Evolutionary conservation across 2,113 vertebrate genomes (phyloP).

Genomic region (Orthochromis indermauri): DNA sequence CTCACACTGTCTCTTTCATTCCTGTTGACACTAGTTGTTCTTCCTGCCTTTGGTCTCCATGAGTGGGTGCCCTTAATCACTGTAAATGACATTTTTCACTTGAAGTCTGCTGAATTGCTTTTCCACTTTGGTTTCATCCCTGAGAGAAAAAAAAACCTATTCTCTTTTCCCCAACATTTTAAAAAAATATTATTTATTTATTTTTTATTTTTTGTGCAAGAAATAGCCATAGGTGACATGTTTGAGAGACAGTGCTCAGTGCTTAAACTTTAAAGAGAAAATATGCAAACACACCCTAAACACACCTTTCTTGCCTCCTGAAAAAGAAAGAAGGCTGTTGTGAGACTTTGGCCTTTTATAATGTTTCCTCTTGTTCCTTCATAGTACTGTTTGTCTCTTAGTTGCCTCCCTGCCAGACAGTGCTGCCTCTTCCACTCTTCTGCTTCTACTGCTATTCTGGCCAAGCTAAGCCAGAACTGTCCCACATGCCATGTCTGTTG

Average conservation of each 20-base stretch:
- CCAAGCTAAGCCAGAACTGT: constrained; percentile 40
- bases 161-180: not conserved
- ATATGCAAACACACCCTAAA: not conserved
- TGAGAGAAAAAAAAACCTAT: not conserved
- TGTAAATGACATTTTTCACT: not conserved
- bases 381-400: constrained; percentile 16
- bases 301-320: not conserved
- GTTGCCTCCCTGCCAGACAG: constrained; percentile 15
- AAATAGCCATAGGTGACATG: not conserved
- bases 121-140: not conserved
- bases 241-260: not conserved
- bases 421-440: constrained; percentile 14
- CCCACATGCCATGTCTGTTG: constrained; percentile 39
- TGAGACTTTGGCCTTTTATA: constrained; percentile 7
- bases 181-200: not conserved
- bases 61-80: not conserved
- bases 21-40: not conserved
- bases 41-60: not conserved
- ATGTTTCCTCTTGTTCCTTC: constrained; percentile 13
- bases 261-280: not conserved
- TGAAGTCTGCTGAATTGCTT: not conserved
- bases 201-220: not conserved
- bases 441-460: constrained; percentile 9
- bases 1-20: not conserved
- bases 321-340: not conserved